Evolutionary conservation across 2,888 invertebrate genomes (phyloP).

Genomic region (Zygogramma bicolorata): DNA sequence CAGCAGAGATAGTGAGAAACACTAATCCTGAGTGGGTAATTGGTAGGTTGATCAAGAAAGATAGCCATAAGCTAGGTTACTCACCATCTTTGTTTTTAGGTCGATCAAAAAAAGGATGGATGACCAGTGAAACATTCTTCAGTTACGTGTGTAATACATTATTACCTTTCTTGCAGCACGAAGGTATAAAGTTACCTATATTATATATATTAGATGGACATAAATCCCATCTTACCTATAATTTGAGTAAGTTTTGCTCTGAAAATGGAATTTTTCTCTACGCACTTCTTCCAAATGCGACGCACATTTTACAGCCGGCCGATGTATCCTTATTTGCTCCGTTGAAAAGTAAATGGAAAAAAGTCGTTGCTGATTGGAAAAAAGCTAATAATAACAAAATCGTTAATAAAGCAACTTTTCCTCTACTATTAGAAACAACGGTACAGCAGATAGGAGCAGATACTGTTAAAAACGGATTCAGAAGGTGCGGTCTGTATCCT

Average conservation of each 20-base stretch:
- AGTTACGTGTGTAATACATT: constrained; percentile 38
- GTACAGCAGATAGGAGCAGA: constrained; percentile 15
- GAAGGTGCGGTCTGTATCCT: constrained; percentile 42
- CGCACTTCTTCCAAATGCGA: constrained; percentile 33
- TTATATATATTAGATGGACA: constrained; percentile 49
- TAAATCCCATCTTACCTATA: constrained; percentile 47
- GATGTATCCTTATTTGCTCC: constrained; percentile 32
- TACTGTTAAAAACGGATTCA: constrained; percentile 32
- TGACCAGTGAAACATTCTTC: constrained; percentile 35
- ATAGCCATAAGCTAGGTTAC: no score
- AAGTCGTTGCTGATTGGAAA: no score
- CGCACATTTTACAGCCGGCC: constrained; percentile 32
- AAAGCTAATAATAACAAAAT: constrained; percentile 29
- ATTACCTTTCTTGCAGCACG: constrained; percentile 26
- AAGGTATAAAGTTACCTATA: constrained; percentile 36
- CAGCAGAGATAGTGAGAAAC: constrained; percentile 33
- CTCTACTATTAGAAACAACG: constrained; percentile 23
- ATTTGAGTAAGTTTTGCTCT: constrained; percentile 46
- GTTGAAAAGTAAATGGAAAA: constrained; percentile 18
- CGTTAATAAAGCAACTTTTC: constrained; percentile 29
- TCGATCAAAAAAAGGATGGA: no score
- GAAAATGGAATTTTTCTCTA: constrained; percentile 50
- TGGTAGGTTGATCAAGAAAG: constrained; percentile 8
- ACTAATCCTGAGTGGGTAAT: constrained; percentile 35
- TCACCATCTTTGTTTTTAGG: neutral